Base-by-base conservation (phyloP, 2,113 vertebrate species). In the Antechinus flavipes region DNA sequence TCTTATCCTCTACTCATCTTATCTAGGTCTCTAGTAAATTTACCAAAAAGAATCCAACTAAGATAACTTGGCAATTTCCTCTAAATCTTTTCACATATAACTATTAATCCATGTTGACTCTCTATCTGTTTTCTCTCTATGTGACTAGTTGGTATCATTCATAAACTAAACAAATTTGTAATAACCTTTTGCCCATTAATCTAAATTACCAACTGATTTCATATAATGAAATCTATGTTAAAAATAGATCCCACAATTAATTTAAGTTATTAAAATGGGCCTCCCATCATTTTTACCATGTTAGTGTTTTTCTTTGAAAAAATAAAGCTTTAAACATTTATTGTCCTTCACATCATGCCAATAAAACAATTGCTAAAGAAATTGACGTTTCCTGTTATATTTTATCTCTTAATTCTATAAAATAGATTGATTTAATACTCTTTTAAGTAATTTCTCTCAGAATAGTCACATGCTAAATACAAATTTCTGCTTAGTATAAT, bases 381-480 rank as follows among this genome's bases (percentile, higher is more conserved):
- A 16, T 90, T 92, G 16, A 8, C 5, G 89, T 89, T 95, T 95
- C 91, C 53, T 90, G 96, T 93, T 30, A 76, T 35, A 91, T 84
- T 96, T 97, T 93, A 23, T 93, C 68, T 42, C 30, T 56, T n/a
- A 94, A 89, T 96, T 96, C 11, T 46, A 22, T 92, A 56, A 56
- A 12, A 58, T 90, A 93, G 11, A 92, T 91, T 55, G 84, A 91
- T 96, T 91, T 76, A 92, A 61, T 92, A 35, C 0, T 58, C 0
- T 35, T 90, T 46, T 94, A 4, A 58, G 3, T 84, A 90, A 91
- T 84, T 84, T 26, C 35, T 56, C 6, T 92, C 68, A 91, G 58
- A 5, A 95, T 23, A 92, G 84, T 91, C 19, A 84, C n/a, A 22
- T 84, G 35, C 3, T 30, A 42, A 84, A 42, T 42, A 84, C 6